These are phyloP conservation scores for Mythimna pallens DNA, from an alignment of 2,888 invertebrate species.

Conservation along the genomic window DNA sequence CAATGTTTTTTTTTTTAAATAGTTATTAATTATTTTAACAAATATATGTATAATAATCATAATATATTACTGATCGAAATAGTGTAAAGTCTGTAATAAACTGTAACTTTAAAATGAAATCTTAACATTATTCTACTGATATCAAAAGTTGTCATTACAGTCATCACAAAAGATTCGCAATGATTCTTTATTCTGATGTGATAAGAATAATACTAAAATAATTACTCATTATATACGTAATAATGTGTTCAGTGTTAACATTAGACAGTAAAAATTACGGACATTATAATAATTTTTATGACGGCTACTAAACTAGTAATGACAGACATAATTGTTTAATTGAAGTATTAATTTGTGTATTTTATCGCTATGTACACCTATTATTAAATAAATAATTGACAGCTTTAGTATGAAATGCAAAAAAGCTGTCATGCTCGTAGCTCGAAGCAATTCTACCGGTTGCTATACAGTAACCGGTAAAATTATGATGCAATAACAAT, in stretches of 20 bases:
- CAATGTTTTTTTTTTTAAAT: too few relatives aligned
- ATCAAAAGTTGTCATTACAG: background rate
- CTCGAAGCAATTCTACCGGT: too few relatives aligned
- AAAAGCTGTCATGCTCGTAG: background rate
- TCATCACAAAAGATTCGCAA: background rate
- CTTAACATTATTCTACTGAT: background rate
- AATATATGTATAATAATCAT: too few relatives aligned
- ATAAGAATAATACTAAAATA: background rate
- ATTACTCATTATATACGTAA: background rate
- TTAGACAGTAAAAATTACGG: background rate
- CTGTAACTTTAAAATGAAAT: background rate
- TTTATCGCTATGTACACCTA: slow-evolving; percentile 5
- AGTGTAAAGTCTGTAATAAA: background rate
- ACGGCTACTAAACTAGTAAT: slow-evolving; percentile 10
- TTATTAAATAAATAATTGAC: slow-evolving; percentile 10
- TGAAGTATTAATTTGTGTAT: slow-evolving; percentile 3
- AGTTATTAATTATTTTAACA: too few relatives aligned
- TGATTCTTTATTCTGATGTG: background rate
- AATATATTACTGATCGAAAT: too few relatives aligned
- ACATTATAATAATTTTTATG: slow-evolving; percentile 23
- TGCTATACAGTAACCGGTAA: background rate
- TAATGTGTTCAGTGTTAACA: background rate
- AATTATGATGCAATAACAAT: background rate
- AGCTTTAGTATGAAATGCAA: slow-evolving; percentile 2
- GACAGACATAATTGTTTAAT: slow-evolving; percentile 9